phyloP scores from a whole-genome alignment of 2,888 invertebrate species.

The Germaria angustata region DNA sequence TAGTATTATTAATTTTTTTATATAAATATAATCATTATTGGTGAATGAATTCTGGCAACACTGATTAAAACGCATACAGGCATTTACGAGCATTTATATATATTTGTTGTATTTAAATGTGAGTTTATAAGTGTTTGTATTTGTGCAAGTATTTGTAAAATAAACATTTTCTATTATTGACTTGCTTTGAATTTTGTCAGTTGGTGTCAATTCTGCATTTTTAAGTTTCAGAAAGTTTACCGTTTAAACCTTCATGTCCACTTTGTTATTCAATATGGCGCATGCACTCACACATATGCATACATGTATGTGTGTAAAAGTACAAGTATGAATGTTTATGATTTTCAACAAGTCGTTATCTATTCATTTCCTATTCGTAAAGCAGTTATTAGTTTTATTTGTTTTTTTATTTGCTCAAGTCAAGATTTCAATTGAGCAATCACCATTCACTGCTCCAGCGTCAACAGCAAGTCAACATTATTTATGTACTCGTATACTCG shows the following conservation, averaged over 20 bases:
- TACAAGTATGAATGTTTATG: not conserved
- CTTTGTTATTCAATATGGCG: conserved; percentile 11
- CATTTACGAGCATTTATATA: too few species aligned
- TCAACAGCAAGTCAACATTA: conserved; percentile 4
- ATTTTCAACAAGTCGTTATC: conserved; percentile 60
- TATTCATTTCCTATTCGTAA: conserved; percentile 48
- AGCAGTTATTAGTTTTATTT: conserved; percentile 61
- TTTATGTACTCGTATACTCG: not conserved
- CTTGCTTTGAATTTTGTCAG: conserved; percentile 34
- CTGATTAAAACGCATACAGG: too few species aligned
- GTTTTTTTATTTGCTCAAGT: conserved; percentile 64
- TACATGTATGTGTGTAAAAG: not conserved
- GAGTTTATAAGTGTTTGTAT: not conserved
- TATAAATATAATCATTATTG: too few species aligned
- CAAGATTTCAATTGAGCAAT: conserved; percentile 63
- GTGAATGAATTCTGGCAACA: too few species aligned
- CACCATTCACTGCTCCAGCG: conserved; percentile 34
- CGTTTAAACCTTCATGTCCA: not conserved
- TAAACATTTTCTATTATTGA: conserved; percentile 33
- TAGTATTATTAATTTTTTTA: too few species aligned
- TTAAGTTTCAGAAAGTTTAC: not conserved
- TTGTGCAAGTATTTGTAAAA: conserved; percentile 27
- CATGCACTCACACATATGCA: not conserved
- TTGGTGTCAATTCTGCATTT: not conserved
- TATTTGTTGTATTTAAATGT: too few species aligned